These are phyloP conservation scores for Trachelus tabidus DNA, from an alignment of 2,888 invertebrate genomes.

Conservation along the genomic window DNA sequence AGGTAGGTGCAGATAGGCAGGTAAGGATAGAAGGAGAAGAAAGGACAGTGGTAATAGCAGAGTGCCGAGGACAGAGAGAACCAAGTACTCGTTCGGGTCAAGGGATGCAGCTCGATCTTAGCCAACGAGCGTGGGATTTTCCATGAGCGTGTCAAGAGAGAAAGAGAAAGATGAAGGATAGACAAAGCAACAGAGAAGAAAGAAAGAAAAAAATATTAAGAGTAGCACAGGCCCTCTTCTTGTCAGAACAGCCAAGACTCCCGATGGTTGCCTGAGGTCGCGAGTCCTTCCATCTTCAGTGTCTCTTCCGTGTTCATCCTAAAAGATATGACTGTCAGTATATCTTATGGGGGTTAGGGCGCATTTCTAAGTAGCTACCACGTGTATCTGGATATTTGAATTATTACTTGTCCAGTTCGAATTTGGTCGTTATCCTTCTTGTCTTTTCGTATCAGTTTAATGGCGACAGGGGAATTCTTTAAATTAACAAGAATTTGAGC, in stretches of 20 bases:
- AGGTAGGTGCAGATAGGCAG: background rate
- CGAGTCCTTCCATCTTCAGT: background rate
- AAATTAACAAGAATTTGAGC: background rate
- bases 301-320: background rate
- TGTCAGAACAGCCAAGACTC: background rate
- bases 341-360: background rate
- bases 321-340: background rate
- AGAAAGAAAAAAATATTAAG: background rate
- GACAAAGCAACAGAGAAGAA: background rate
- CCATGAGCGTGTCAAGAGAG: conserved; percentile 34
- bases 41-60: background rate
- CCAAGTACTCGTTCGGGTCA: conserved; percentile 16
- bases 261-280: background rate
- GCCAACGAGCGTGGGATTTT: conserved; percentile 33
- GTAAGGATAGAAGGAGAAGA: background rate
- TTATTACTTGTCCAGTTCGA: too few relatives aligned
- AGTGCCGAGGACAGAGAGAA: background rate
- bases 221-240: background rate
- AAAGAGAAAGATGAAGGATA: conserved; percentile 8
- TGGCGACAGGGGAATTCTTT: background rate
- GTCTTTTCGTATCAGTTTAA: too few relatives aligned
- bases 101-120: conserved; percentile 18
- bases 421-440: background rate
- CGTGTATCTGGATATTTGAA: background rate
- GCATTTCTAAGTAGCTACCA: background rate